Evolutionary conservation across 2,797 vertebrate genomes (phyloP).

Genomic region (Coendou prehensilis): DNA sequence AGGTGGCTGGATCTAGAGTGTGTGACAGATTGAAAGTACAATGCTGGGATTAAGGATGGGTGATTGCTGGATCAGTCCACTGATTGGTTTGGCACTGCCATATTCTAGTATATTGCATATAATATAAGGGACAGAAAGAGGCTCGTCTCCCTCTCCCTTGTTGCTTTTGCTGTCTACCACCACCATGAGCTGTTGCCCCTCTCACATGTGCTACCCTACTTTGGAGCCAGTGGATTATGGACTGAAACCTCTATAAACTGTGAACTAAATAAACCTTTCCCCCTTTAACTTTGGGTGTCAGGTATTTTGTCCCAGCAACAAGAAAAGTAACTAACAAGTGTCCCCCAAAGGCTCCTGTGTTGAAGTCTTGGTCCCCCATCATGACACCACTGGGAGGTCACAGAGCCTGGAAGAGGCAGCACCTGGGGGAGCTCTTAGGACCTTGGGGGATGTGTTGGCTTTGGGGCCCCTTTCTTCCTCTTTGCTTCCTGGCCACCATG

Average conservation of each 20-base stretch:
- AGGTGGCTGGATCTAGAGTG: not conserved
- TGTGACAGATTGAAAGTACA: not conserved
- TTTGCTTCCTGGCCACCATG: not conserved
- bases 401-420: not conserved
- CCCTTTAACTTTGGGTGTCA: not conserved
- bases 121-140: not conserved
- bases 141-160: not conserved
- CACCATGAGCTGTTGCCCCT: not conserved
- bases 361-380: no score
- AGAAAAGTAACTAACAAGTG: not conserved
- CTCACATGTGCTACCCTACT: not conserved
- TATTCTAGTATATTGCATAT: not conserved
- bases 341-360: not conserved
- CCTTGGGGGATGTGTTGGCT: not conserved
- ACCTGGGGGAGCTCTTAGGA: not conserved
- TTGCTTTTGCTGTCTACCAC: not conserved
- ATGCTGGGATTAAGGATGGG: not conserved
- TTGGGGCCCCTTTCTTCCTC: no score
- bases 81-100: not conserved
- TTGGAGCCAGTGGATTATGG: not conserved
- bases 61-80: not conserved
- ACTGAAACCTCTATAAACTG: not conserved
- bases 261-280: not conserved
- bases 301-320: not conserved
- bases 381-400: no score